A percentile compares a stretch with the other conserved stretches of the same genome.
Evolutionary conservation across 2,888 invertebrate species (phyloP).

Genomic region (Beris morrisii): DNA sequence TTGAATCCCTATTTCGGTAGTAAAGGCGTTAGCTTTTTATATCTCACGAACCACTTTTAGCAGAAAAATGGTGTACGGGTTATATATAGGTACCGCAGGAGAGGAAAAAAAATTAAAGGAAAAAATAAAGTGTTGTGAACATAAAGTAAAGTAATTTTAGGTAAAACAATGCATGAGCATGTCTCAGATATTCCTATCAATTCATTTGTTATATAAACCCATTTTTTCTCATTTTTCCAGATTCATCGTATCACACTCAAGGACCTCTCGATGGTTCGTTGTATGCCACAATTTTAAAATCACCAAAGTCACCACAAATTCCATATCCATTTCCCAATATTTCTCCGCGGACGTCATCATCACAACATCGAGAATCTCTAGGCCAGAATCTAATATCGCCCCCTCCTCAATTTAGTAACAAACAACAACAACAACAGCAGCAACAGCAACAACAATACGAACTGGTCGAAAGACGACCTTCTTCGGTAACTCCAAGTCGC

Average conservation of each 20-base stretch:
- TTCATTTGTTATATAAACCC: neutral
- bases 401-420: slow-evolving; percentile 41
- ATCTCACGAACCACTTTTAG: too few species aligned
- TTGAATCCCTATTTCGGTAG: too few species aligned
- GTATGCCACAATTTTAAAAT: slow-evolving; percentile 69
- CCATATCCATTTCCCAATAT: slow-evolving; percentile 11
- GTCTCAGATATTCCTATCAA: neutral
- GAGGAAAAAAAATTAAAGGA: too few species aligned
- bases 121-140: too few species aligned
- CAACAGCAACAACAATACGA: slow-evolving; percentile 13
- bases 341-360: neutral
- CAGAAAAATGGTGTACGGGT: too few species aligned
- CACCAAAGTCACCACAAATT: slow-evolving; percentile 43
- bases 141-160: too few species aligned
- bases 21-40: too few species aligned
- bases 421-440: slow-evolving; percentile 37
- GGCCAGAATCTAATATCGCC: slow-evolving; percentile 40
- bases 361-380: slow-evolving; percentile 14
- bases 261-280: slow-evolving; percentile 89
- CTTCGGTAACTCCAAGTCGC: neutral
- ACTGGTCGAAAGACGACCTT: slow-evolving; percentile 11
- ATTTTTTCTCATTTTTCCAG: slow-evolving; percentile 34
- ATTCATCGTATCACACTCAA: slow-evolving; percentile 65
- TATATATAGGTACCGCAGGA: too few species aligned
- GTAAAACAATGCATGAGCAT: too few species aligned